These are phyloP conservation scores for Bembecia ichneumoniformis DNA, from an alignment of 2,888 invertebrate genomes.

Conservation along the genomic window DNA sequence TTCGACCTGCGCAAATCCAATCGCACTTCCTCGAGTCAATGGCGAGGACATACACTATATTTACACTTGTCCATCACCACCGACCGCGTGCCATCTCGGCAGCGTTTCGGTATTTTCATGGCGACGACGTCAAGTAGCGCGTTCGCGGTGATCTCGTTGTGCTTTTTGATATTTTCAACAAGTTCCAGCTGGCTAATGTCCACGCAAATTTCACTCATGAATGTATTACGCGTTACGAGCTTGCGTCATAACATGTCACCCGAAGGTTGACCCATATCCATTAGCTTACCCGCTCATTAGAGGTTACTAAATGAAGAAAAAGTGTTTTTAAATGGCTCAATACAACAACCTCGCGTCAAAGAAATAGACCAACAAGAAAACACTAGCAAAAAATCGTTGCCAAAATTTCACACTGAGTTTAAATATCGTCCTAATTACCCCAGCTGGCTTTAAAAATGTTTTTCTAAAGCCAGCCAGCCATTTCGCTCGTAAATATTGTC, in stretches of 20 bases:
- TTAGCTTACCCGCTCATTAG: not conserved
- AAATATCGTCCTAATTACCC: too few species aligned
- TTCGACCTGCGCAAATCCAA: slow-evolving; percentile 57
- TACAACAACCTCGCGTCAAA: too few species aligned
- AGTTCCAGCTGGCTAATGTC: slow-evolving; percentile 31
- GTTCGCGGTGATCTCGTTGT: slow-evolving; percentile 8
- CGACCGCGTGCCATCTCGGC: slow-evolving; percentile 18
- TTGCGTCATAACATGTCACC: slow-evolving; percentile 18
- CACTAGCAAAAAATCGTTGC: too few species aligned
- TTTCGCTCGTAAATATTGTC: slow-evolving; percentile 9
- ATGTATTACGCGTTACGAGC: slow-evolving; percentile 18
- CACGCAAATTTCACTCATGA: slow-evolving; percentile 17
- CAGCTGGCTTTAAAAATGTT: too few species aligned
- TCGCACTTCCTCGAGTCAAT: slow-evolving; percentile 64
- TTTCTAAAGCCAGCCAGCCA: not conserved
- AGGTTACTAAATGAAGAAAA: slow-evolving; percentile 1
- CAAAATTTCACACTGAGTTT: too few species aligned
- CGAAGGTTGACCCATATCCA: not conserved
- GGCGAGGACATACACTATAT: slow-evolving; percentile 63
- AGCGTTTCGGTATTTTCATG: slow-evolving; percentile 24
- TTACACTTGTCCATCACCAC: slow-evolving; percentile 47
- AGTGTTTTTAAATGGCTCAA: not conserved
- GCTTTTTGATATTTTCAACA: slow-evolving; percentile 17
- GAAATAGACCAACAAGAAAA: too few species aligned
- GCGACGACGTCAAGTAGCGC: slow-evolving; percentile 31